A percentile compares a stretch with the other conserved stretches of the same genome.
phyloP scores from a whole-genome alignment of 2,113 vertebrate genomes.

The Planiliza haematocheilus region DNA sequence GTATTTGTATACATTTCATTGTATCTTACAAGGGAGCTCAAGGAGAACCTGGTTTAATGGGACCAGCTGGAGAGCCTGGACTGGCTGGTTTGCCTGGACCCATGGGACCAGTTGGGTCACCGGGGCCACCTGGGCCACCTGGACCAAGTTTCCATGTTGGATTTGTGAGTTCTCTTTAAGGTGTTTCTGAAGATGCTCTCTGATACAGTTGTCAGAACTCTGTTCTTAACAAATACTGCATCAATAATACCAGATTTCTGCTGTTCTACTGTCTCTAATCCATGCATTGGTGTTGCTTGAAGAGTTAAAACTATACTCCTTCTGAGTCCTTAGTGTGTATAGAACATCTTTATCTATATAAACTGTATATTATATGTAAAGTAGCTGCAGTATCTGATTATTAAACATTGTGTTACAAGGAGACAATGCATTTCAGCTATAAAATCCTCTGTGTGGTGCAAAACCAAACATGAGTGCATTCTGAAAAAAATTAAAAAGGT shows the following conservation, averaged over 20 bases:
- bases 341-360: no score
- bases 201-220: background rate
- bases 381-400: no score
- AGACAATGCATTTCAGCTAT: no score
- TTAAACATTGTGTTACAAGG: no score
- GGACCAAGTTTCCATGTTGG: slow-evolving; percentile 83
- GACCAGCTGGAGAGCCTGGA: slow-evolving; percentile 84
- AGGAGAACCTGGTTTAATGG: slow-evolving; percentile 83
- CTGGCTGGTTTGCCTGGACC: slow-evolving; percentile 91
- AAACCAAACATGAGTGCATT: no score
- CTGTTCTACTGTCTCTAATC: background rate
- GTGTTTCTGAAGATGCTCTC: background rate
- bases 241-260: no score
- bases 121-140: slow-evolving; percentile 88
- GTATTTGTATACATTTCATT: background rate
- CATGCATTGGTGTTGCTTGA: no score
- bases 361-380: no score
- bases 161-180: slow-evolving; percentile 88
- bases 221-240: background rate
- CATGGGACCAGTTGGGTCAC: slow-evolving; percentile 88
- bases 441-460: no score
- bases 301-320: background rate
- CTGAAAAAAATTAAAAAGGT: no score
- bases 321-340: no score
- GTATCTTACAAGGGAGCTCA: slow-evolving; percentile 82